phyloP scores from a whole-genome alignment of 2,888 invertebrate species.

The Orthosia cruda region DNA sequence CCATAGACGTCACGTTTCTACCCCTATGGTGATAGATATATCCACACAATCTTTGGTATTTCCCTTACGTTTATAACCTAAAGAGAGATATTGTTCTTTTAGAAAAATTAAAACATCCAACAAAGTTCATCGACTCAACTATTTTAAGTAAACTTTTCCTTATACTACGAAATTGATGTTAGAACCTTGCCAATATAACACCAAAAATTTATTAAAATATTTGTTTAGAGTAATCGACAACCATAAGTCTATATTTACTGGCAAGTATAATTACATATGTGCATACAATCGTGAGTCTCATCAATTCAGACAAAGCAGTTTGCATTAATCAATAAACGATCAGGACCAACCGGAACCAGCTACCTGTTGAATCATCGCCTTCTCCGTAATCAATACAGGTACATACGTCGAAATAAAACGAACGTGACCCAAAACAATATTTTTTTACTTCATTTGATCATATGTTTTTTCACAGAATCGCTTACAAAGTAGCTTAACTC shows the following conservation, averaged over 20 bases:
- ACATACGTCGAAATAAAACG: constrained; percentile 48
- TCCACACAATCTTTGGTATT: background rate
- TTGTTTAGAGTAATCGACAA: constrained; percentile 39
- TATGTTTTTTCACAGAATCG: constrained; percentile 24
- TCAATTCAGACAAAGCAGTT: constrained; percentile 68
- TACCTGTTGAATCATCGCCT: constrained; percentile 67
- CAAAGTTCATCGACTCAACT: constrained; percentile 19
- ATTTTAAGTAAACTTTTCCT: constrained; percentile 22
- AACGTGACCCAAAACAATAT: constrained; percentile 34
- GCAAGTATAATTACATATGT: constrained; percentile 50
- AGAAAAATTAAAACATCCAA: background rate
- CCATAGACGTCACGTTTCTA: background rate
- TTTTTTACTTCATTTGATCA: constrained; percentile 23
- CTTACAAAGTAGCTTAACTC: constrained; percentile 12
- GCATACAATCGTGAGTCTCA: constrained; percentile 66
- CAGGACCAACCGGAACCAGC: constrained; percentile 70
- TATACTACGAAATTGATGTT: constrained; percentile 8
- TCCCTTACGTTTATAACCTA: background rate
- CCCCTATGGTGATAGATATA: constrained; percentile 1
- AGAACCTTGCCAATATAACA: constrained; percentile 12
- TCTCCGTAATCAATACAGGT: constrained; percentile 56
- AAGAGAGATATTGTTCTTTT: background rate
- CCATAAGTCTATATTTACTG: constrained; percentile 38
- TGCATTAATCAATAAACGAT: constrained; percentile 69
- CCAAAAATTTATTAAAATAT: constrained; percentile 33